Base-by-base conservation (phyloP, 2,888 invertebrate species). In the Epirrhoe tristata region DNA sequence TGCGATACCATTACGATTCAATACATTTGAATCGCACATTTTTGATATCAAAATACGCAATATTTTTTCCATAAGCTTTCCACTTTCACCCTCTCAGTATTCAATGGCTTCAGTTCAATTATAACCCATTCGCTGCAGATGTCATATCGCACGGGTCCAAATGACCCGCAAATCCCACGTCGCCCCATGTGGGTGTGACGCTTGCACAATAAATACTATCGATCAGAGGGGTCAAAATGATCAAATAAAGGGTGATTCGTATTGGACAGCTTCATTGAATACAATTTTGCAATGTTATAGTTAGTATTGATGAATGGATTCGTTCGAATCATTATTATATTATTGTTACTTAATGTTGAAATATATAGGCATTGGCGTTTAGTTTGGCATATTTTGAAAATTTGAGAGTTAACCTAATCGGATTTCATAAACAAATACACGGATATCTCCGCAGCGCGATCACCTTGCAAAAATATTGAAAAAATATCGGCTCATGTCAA, bases 401-500 rank as follows among this genome's bases (percentile, higher is more conserved):
- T 24, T 24, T 24, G 1, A 24, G 24, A 51, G n/a, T 17, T n/a
- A 51, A 31, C 10, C n/a, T 17, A 24, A 55, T 31, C 6, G 50
- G 6, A 66, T 73, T 58, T 67, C 60, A 66, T 71, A 39, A 48
- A 43, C n/a, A 51, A 43, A 50, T 24, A 31, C 10, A n/a, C 24
- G 53, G 39, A 12, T 43, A 51, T 36, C 17, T 60, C 17, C 16
- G 39, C 16, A 54, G 51, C 34, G 16, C 72, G 71, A 56, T 68
- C 75, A 71, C 69, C 75, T 76, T 77, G 75, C 80, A 69, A 74
- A 78, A 68, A 62, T 68, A 58, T 63, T 61, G 57, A 71, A 66
- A 82, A 73, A 80, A 75, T 87, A 88, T 88, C 81, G 71, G 55
- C 31, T 16, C 71, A 73, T 77, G 71, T 81, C 81, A 87, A 88